Conservation (phyloP, 35 echinoderm and acorn worm genomes). For the Hemicentrotus pulcherrimus region DNA sequence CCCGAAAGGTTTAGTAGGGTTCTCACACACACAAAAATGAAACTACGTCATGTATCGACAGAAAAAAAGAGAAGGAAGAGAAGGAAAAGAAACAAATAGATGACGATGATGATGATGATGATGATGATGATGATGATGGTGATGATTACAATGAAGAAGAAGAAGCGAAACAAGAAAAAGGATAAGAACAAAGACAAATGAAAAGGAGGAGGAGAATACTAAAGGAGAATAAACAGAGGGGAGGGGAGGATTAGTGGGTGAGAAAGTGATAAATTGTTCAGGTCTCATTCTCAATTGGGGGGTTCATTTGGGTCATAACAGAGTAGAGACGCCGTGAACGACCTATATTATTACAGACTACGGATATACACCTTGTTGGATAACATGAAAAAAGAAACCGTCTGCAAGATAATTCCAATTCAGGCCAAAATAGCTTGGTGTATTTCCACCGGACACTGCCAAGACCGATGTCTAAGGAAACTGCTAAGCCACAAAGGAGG, state of each 20-base stretch:
- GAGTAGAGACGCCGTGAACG: not conserved
- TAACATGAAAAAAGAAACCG: not conserved
- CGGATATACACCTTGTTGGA: not conserved
- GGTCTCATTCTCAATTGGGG: not conserved
- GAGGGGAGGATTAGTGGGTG: not conserved
- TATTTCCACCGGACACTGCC: not conserved
- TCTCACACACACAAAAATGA: no score
- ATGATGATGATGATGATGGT: not conserved
- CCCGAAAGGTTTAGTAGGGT: no score
- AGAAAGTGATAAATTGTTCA: not conserved
- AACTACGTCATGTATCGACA: no score
- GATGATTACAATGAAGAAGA: not conserved
- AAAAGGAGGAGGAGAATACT: no score
- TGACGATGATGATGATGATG: not conserved
- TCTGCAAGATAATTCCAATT: constrained; percentile 12
- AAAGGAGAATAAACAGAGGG: not conserved
- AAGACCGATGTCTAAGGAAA: not conserved
- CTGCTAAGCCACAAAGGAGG: not conserved
- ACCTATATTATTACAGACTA: not conserved
- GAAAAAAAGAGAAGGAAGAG: not conserved
- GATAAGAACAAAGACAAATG: no score
- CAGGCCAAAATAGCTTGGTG: not conserved
- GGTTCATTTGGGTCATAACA: not conserved
- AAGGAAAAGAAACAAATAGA: not conserved
- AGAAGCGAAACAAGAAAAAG: not conserved